Evolutionary conservation across 2,113 vertebrate genomes (phyloP).

Genomic region (Triplophysa siluroides): DNA sequence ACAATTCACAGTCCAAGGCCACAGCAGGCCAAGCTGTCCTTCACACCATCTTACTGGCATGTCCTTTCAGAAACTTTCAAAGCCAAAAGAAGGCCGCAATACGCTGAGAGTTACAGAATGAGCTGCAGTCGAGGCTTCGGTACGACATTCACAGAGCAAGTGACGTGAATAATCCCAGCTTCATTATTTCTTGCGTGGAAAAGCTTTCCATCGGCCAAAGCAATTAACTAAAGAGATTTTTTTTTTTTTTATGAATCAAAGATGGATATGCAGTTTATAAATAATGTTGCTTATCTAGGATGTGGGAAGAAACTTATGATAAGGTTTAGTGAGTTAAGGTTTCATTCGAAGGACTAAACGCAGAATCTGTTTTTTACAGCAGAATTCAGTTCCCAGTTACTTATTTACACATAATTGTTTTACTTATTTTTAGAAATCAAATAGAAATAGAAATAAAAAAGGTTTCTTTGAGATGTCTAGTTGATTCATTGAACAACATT

Average conservation of each 20-base stretch:
- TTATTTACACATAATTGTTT: too few relatives aligned
- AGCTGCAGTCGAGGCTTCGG: constrained; percentile 68
- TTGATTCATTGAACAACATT: too few relatives aligned
- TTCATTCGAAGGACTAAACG: not conserved
- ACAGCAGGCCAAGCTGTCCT: constrained; percentile 79
- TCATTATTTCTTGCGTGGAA: constrained; percentile 74
- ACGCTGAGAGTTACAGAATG: constrained; percentile 73
- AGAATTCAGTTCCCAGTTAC: too few relatives aligned
- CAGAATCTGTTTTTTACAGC: too few relatives aligned
- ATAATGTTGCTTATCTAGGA: not conserved
- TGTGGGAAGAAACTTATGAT: constrained; percentile 29
- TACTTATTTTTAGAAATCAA: too few relatives aligned
- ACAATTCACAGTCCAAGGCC: constrained; percentile 96
- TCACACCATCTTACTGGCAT: constrained; percentile 74
- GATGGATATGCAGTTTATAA: constrained; percentile 70
- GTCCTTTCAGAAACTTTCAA: constrained; percentile 81
- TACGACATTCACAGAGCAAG: constrained; percentile 59
- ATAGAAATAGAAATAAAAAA: too few relatives aligned
- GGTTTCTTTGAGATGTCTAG: too few relatives aligned
- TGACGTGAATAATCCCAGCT: constrained; percentile 62
- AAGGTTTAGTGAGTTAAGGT: constrained; percentile 42
- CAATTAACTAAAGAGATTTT: constrained; percentile 76
- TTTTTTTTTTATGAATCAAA: constrained; percentile 75
- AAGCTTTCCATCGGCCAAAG: constrained; percentile 72
- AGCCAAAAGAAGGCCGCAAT: constrained; percentile 76